These are phyloP conservation scores for Setipinna tenuifilis DNA, from an alignment of 2,797 vertebrate species.

Conservation along the genomic window DNA sequence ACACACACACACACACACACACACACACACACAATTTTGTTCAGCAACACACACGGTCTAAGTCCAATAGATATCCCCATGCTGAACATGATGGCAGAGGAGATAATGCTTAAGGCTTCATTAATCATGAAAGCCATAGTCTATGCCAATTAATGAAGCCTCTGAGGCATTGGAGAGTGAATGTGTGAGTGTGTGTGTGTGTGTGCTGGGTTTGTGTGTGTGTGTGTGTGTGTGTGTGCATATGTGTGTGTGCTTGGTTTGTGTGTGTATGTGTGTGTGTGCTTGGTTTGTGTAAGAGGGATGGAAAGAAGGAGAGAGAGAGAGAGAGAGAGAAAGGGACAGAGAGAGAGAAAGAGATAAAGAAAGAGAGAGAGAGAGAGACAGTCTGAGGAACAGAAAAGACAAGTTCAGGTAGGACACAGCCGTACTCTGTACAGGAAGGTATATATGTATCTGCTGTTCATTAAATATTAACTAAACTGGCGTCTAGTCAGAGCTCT, in stretches of 20 bases:
- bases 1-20: not conserved
- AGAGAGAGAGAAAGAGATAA: conserved; percentile 39
- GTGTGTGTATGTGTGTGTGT: too few relatives aligned
- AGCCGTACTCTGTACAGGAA: not conserved
- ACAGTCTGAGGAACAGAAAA: not conserved
- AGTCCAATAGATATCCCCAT: conserved; percentile 62
- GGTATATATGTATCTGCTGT: not conserved
- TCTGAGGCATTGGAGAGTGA: conserved; percentile 56
- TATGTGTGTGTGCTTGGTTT: too few relatives aligned
- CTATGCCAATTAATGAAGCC: conserved; percentile 69
- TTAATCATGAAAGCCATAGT: conserved; percentile 75
- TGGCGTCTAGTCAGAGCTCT: not conserved
- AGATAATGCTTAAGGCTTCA: conserved; percentile 69
- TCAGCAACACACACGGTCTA: conserved; percentile 11
- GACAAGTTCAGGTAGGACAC: too few relatives aligned
- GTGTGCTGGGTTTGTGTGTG: not conserved
- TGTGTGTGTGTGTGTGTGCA: conserved; percentile 51
- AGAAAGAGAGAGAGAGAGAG: not conserved
- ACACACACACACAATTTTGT: not conserved
- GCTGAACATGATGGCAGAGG: conserved; percentile 67
- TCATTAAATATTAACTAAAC: not conserved
- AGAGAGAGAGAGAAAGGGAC: conserved; percentile 43
- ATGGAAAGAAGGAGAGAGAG: not conserved
- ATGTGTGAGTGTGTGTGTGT: not conserved
- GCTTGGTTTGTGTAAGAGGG: not conserved